Evolutionary conservation across 2,888 invertebrate genomes (phyloP).

Genomic region (Pachliopta kotzebuea): DNA sequence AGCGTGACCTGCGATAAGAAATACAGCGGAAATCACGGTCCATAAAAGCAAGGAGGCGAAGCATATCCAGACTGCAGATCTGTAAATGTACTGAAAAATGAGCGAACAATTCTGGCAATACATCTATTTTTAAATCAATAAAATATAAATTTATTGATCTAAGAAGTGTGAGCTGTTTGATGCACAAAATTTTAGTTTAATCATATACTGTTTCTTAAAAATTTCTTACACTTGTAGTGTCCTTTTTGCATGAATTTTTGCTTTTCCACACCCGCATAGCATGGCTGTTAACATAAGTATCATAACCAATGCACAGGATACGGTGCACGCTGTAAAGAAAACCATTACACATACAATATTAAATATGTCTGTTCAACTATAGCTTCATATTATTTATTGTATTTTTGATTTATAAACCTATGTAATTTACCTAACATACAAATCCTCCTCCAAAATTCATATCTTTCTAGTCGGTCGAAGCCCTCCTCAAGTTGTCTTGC

Average conservation of each 20-base stretch:
- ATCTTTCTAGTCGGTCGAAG: conserved; percentile 71
- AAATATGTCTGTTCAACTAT: background rate
- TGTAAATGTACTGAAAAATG: conserved; percentile 43
- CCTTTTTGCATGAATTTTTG: conserved; percentile 61
- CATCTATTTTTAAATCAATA: background rate
- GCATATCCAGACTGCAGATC: conserved; percentile 79
- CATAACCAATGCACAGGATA: conserved; percentile 65
- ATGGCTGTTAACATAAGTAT: conserved; percentile 72
- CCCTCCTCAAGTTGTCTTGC: conserved; percentile 62
- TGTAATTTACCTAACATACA: conserved; percentile 76
- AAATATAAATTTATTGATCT: background rate
- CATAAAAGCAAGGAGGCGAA: conserved; percentile 81
- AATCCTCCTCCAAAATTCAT: conserved; percentile 84
- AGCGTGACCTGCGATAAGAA: conserved; percentile 83
- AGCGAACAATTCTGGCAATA: conserved; percentile 20
- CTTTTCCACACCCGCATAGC: conserved; percentile 69
- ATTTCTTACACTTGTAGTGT: conserved; percentile 67
- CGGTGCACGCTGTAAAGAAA: conserved; percentile 55
- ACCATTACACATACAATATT: background rate
- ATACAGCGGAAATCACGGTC: conserved; percentile 77
- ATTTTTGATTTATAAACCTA: background rate
- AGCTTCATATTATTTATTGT: background rate
- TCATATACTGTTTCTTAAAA: background rate
- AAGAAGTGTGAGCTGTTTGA: background rate
- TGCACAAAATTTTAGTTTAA: background rate